A percentile compares a stretch with the other conserved stretches of the same genome.
These are phyloP conservation scores for Catocala nupta DNA, from an alignment of 2,888 invertebrate genomes.

Conservation along the genomic window DNA sequence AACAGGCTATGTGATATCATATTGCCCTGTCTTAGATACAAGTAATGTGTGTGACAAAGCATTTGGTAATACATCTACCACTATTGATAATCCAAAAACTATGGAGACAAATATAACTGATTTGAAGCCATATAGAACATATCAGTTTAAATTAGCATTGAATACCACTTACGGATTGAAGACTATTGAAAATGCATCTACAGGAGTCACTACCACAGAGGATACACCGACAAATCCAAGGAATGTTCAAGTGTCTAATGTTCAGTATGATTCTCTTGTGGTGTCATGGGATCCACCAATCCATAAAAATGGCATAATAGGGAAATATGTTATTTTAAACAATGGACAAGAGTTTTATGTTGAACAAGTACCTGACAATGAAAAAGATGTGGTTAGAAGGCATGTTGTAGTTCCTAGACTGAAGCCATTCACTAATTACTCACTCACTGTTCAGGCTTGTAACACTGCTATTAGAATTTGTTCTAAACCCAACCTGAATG, in stretches of 20 bases:
- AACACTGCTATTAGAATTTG: constrained; percentile 88
- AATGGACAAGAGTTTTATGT: constrained; percentile 69
- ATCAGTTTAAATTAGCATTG: constrained; percentile 90
- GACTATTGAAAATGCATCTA: constrained; percentile 85
- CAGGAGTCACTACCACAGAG: constrained; percentile 90
- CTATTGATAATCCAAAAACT: constrained; percentile 79
- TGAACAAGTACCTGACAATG: constrained; percentile 64
- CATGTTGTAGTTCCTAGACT: constrained; percentile 73
- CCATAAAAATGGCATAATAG: constrained; percentile 91
- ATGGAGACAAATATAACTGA: constrained; percentile 87
- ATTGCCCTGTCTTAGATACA: constrained; percentile 89
- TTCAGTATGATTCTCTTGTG: constrained; percentile 89
- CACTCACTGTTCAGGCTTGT: constrained; percentile 90
- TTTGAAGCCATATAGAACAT: constrained; percentile 92
- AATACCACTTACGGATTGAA: constrained; percentile 77
- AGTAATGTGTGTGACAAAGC: constrained; percentile 86
- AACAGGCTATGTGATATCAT: constrained; percentile 91
- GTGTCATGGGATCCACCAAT: constrained; percentile 91
- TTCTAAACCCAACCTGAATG: constrained; percentile 84
- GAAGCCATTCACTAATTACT: constrained; percentile 89
- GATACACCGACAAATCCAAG: constrained; percentile 88
- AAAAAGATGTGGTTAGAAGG: constrained; percentile 60
- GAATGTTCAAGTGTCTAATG: constrained; percentile 86
- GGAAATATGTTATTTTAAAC: constrained; percentile 88
- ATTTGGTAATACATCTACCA: constrained; percentile 63